These are phyloP conservation scores for Sinelater perroti DNA, from an alignment of 2,888 invertebrate genomes.

Conservation along the genomic window DNA sequence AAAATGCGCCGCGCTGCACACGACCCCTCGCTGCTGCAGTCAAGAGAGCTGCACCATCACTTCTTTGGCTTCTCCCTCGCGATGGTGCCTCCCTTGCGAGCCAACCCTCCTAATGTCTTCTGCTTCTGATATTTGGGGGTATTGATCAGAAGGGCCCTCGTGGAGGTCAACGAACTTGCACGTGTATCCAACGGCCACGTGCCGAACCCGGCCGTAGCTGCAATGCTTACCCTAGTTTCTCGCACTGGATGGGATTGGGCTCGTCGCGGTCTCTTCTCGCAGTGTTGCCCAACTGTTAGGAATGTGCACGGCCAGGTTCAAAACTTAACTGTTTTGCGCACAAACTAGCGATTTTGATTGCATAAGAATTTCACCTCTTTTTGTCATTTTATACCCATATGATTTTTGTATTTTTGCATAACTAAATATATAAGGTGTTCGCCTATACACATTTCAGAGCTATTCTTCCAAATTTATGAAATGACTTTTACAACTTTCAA, in stretches of 20 bases:
- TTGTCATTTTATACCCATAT: too few relatives aligned
- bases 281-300: slow-evolving; percentile 39
- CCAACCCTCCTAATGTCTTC: slow-evolving; percentile 34
- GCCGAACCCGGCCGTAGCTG: slow-evolving; percentile 53
- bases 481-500: too few relatives aligned
- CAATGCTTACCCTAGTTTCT: slow-evolving; percentile 55
- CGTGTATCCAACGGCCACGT: slow-evolving; percentile 52
- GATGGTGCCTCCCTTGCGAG: slow-evolving; percentile 24
- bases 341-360: too few relatives aligned
- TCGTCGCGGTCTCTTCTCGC: slow-evolving; percentile 32
- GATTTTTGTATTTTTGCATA: too few relatives aligned
- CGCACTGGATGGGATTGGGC: slow-evolving; percentile 36
- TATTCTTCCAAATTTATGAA: too few relatives aligned
- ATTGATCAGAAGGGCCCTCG: slow-evolving; percentile 44
- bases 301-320: too few relatives aligned
- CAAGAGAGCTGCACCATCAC: slow-evolving; percentile 2
- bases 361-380: too few relatives aligned
- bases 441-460: too few relatives aligned
- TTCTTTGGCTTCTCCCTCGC: slow-evolving; percentile 23
- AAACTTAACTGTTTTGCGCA: too few relatives aligned
- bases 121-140: slow-evolving; percentile 38
- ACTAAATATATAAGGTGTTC: too few relatives aligned
- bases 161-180: slow-evolving; percentile 50
- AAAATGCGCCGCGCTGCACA: neutral
- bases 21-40: slow-evolving; percentile 6